Conservation (phyloP, 2,888 invertebrate species). For the Agriopis aurantiaria region DNA sequence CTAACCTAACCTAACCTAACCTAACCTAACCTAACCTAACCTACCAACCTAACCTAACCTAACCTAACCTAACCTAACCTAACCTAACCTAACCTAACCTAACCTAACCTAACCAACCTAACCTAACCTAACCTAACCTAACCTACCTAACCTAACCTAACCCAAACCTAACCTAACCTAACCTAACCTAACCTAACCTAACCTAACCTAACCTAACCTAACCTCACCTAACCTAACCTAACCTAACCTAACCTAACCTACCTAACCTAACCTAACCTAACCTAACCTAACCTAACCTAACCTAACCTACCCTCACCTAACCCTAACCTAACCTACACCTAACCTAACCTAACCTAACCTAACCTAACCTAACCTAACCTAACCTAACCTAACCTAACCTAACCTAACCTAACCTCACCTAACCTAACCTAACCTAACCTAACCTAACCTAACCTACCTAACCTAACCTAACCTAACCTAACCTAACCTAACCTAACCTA, state of each 20-base stretch:
- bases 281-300: conserved; percentile 25
- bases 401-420: conserved; percentile 10
- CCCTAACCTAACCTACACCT: conserved; percentile 8
- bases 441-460: conserved; percentile 12
- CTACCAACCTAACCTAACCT: conserved; percentile 8
- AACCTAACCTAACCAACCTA: conserved; percentile 16
- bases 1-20: conserved; percentile 9
- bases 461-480: conserved; percentile 12
- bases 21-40: conserved; percentile 6
- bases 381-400: conserved; percentile 3
- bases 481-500: conserved; percentile 30
- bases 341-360: conserved; percentile 10
- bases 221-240: conserved; percentile 11
- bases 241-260: conserved; percentile 9
- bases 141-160: conserved; percentile 9
- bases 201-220: conserved; percentile 7
- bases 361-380: conserved; percentile 13
- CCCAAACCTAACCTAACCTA: conserved; percentile 6
- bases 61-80: conserved; percentile 19
- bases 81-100: conserved; percentile 14
- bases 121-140: conserved; percentile 8
- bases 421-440: conserved; percentile 26
- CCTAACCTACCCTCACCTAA: neutral
- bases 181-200: conserved; percentile 8
- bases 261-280: conserved; percentile 17